Evolutionary conservation across 2,888 invertebrate genomes (phyloP).

Genomic region (Hybos culiciformis): DNA sequence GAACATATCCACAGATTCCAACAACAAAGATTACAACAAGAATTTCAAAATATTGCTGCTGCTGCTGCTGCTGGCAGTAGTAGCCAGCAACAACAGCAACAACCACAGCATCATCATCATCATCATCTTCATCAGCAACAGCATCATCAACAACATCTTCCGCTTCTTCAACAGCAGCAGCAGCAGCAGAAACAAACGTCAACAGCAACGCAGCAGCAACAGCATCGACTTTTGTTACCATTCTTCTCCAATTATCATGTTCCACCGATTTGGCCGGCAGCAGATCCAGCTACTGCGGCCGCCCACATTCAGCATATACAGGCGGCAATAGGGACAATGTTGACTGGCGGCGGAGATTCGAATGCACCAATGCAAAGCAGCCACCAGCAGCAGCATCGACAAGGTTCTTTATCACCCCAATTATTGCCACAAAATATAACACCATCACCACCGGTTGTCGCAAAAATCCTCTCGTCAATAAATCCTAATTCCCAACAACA

Average conservation of each 20-base stretch:
- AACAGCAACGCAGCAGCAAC: background rate
- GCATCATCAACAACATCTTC: slow-evolving; percentile 20
- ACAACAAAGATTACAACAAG: background rate
- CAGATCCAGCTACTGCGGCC: slow-evolving; percentile 7
- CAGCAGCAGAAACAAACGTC: slow-evolving; percentile 3
- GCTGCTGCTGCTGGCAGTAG: too few species aligned
- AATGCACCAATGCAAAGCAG: background rate
- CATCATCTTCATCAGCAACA: slow-evolving; percentile 13
- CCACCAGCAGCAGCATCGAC: background rate
- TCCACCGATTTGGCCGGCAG: slow-evolving; percentile 7
- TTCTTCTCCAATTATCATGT: background rate
- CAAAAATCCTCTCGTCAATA: slow-evolving; percentile 18
- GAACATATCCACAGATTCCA: too few species aligned
- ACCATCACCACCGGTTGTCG: slow-evolving; percentile 14
- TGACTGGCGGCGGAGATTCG: slow-evolving; percentile 13
- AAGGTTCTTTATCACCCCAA: slow-evolving; percentile 13
- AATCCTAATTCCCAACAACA: slow-evolving; percentile 23
- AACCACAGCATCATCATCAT: background rate
- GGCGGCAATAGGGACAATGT: background rate
- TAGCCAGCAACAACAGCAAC: slow-evolving; percentile 1
- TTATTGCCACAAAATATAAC: too few species aligned
- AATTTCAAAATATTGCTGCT: background rate
- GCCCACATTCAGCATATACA: slow-evolving; percentile 1
- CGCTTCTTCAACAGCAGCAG: slow-evolving; percentile 1
- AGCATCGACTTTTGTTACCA: background rate